These are phyloP conservation scores for Mythimna impura DNA, from an alignment of 2,888 invertebrate genomes.

Conservation along the genomic window DNA sequence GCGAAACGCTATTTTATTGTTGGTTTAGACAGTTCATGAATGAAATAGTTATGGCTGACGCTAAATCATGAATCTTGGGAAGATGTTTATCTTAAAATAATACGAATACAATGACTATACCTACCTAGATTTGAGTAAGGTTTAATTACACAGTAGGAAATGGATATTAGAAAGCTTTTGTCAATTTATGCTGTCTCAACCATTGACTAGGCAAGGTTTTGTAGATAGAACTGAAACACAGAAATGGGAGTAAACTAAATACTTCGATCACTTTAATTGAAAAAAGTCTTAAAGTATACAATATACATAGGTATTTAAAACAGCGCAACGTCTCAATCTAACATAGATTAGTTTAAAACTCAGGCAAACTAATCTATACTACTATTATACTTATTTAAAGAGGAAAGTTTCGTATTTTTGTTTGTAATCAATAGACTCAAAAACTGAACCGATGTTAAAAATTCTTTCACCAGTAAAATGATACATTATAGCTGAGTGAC, in stretches of 20 bases:
- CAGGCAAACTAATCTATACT: no score
- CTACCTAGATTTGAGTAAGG: background rate
- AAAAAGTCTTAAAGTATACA: background rate
- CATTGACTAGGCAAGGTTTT: background rate
- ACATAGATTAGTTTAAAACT: no score
- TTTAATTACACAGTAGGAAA: background rate
- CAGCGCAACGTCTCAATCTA: no score
- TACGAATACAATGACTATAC: background rate
- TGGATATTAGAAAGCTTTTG: background rate
- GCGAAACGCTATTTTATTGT: constrained; percentile 44
- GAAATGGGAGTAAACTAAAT: background rate
- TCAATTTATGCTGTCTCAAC: background rate
- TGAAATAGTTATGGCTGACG: constrained; percentile 18
- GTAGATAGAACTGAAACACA: background rate
- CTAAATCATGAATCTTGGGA: constrained; percentile 9
- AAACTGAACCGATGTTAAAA: no score
- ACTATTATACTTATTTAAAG: no score
- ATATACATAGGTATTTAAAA: no score
- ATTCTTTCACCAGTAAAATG: no score
- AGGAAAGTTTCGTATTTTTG: no score
- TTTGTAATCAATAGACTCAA: no score
- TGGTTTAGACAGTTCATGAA: constrained; percentile 41
- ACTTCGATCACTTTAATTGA: background rate
- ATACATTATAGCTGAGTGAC: no score
- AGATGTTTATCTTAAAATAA: constrained; percentile 2